These are phyloP conservation scores for Calyptomena viridis DNA, from an alignment of 2,113 vertebrate species.

Conservation along the genomic window DNA sequence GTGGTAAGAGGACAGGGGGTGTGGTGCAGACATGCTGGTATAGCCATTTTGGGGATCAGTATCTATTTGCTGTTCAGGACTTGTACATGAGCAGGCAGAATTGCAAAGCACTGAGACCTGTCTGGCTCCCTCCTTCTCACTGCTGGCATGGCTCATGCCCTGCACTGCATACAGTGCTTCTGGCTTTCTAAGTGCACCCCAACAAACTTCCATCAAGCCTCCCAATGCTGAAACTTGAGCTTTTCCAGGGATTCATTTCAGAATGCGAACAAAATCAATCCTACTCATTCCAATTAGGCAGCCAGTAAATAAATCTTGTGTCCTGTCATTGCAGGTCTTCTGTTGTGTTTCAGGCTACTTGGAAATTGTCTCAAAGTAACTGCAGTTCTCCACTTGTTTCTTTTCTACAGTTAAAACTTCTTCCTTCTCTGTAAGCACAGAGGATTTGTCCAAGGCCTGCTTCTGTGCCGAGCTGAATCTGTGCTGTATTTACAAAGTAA, in stretches of 20 bases:
- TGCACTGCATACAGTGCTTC: neutral
- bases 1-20: neutral
- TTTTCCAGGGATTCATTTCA: neutral
- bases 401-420: neutral
- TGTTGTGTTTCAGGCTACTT: neutral
- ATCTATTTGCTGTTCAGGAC: neutral
- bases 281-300: neutral
- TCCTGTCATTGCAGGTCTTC: neutral
- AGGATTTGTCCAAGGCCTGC: neutral
- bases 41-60: neutral
- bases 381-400: neutral
- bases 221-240: neutral
- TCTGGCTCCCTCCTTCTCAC: neutral
- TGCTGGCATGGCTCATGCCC: neutral
- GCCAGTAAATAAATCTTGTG: neutral
- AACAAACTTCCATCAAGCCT: neutral
- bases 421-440: neutral
- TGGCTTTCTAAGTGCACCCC: neutral
- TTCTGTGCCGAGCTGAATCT: neutral
- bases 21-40: neutral
- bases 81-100: neutral
- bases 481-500: conserved; percentile 32
- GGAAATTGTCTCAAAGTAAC: neutral
- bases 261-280: neutral
- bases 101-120: neutral